Conservation (phyloP, 2,113 vertebrate genomes). For the Xenopus borealis region DNA sequence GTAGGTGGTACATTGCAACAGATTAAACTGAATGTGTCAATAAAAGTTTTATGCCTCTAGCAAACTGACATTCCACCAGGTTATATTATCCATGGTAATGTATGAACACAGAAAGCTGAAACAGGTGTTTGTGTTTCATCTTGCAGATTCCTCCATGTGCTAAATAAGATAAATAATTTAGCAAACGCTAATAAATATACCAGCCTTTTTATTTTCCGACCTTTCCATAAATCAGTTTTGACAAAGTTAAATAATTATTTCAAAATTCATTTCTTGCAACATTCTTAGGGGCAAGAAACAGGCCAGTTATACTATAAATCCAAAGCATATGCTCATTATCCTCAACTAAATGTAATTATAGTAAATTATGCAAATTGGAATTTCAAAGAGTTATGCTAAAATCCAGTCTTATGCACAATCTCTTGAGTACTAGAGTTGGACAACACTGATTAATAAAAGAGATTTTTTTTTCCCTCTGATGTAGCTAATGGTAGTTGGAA, state of each 20-base stretch:
- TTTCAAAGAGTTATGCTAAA: slow-evolving; percentile 39
- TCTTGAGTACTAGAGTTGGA: slow-evolving; percentile 31
- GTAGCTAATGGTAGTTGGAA: slow-evolving; percentile 21
- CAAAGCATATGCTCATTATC: slow-evolving; percentile 43
- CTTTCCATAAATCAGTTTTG: slow-evolving; percentile 37
- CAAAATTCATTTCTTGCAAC: slow-evolving; percentile 28
- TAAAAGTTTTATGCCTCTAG: slow-evolving; percentile 7
- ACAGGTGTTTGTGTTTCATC: slow-evolving; percentile 24
- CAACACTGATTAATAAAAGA: slow-evolving; percentile 24
- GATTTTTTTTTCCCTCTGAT: slow-evolving; percentile 14
- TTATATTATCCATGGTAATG: slow-evolving; percentile 27
- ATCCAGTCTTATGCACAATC: slow-evolving; percentile 31
- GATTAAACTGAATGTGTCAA: background rate
- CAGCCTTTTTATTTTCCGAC: slow-evolving; percentile 21
- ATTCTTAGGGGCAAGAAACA: slow-evolving; percentile 35
- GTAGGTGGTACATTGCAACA: too few relatives aligned
- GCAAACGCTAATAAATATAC: slow-evolving; percentile 32
- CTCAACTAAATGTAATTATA: slow-evolving; percentile 43
- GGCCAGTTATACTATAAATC: slow-evolving; percentile 34
- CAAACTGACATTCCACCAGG: slow-evolving; percentile 7
- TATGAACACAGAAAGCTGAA: slow-evolving; percentile 12
- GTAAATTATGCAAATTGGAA: slow-evolving; percentile 40
- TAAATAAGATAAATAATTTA: slow-evolving; percentile 40
- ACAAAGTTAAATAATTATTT: slow-evolving; percentile 40
- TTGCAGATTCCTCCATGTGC: slow-evolving; percentile 10